These are phyloP conservation scores for Notothenia coriiceps DNA, from an alignment of 2,113 vertebrate genomes.

Conservation along the genomic window DNA sequence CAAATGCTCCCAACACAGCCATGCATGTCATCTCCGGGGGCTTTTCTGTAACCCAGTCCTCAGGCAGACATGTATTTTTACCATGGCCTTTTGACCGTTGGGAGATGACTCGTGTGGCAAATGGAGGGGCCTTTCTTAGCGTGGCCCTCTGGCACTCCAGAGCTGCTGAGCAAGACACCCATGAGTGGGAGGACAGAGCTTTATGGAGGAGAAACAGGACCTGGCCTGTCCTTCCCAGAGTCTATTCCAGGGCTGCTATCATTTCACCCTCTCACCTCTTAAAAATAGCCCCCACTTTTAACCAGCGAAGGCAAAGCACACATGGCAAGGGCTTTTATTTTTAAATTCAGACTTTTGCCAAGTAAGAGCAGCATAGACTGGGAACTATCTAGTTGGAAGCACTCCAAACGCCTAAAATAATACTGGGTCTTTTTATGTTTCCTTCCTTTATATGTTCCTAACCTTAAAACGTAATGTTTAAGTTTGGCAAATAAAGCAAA, in stretches of 20 bases:
- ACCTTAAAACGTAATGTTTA: background rate
- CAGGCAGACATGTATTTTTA: constrained; percentile 66
- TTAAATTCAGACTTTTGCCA: constrained; percentile 62
- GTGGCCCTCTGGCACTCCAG: constrained; percentile 35
- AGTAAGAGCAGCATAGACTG: constrained; percentile 51
- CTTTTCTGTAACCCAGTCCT: constrained; percentile 52
- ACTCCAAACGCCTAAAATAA: constrained; percentile 17
- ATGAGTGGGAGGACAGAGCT: constrained; percentile 38
- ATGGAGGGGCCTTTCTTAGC: constrained; percentile 49
- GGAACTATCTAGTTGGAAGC: constrained; percentile 10
- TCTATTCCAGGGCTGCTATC: constrained; percentile 78
- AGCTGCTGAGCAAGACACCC: constrained; percentile 74
- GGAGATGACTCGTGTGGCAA: constrained; percentile 46
- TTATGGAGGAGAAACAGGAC: constrained; percentile 76
- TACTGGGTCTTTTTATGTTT: background rate
- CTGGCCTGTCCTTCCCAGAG: constrained; percentile 52
- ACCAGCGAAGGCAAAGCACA: constrained; percentile 78
- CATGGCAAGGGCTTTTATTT: constrained; percentile 75
- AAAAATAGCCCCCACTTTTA: constrained; percentile 81
- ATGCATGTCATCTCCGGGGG: constrained; percentile 54
- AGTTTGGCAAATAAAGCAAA: constrained; percentile 22
- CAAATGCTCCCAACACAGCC: constrained; percentile 11
- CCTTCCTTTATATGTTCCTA: background rate
- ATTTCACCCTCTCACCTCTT: constrained; percentile 70
- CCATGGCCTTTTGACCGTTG: constrained; percentile 44